Conservation (phyloP, 2,113 vertebrate genomes). For the Corynorhinus townsendii region DNA sequence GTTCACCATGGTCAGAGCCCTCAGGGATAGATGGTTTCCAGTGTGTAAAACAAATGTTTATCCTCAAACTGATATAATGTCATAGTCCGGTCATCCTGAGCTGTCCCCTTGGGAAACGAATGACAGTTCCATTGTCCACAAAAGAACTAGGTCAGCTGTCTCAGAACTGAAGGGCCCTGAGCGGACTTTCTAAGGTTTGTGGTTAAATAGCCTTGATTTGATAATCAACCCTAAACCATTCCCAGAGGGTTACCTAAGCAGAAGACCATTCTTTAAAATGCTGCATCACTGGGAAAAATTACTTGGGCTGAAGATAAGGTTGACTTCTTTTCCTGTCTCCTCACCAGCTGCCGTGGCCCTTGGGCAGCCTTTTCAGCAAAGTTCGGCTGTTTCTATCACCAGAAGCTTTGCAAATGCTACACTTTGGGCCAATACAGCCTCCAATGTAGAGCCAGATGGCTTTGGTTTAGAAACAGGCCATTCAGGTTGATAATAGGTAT, state of each 20-base stretch:
- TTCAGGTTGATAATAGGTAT: slow-evolving; percentile 54
- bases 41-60: background rate
- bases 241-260: background rate
- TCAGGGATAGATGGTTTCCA: background rate
- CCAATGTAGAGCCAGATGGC: background rate
- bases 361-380: slow-evolving; percentile 40
- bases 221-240: slow-evolving; percentile 42
- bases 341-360: slow-evolving; percentile 32
- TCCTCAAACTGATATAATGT: background rate
- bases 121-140: background rate
- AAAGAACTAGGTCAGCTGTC: background rate
- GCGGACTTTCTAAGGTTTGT: slow-evolving; percentile 31
- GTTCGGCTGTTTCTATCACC: slow-evolving; percentile 14
- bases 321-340: slow-evolving; percentile 16
- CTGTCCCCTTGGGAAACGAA: background rate
- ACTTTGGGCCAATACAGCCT: slow-evolving; percentile 18
- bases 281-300: slow-evolving; percentile 48
- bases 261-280: background rate
- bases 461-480: slow-evolving; percentile 62
- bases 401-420: background rate
- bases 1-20: background rate
- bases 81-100: background rate
- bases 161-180: slow-evolving; percentile 17
- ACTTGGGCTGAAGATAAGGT: slow-evolving; percentile 52
- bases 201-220: slow-evolving; percentile 24